Conservation (phyloP, 2,888 invertebrate genomes). For the Germaria angustata region DNA sequence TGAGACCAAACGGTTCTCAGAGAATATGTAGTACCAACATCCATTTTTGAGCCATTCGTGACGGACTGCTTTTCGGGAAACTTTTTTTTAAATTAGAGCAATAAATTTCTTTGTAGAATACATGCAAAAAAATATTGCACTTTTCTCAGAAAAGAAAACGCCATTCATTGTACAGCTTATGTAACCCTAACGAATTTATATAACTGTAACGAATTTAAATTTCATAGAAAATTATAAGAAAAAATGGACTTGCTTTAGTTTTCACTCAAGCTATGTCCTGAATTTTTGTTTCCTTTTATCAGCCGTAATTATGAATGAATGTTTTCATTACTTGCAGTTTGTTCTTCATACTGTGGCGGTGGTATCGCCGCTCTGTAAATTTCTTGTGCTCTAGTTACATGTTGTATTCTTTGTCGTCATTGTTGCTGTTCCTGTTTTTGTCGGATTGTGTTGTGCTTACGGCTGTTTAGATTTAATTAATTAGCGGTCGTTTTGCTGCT, state of each 20-base stretch:
- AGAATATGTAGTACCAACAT: too few relatives aligned
- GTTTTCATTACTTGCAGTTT: slow-evolving; percentile 22
- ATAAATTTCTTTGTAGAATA: too few relatives aligned
- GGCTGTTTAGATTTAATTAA: slow-evolving; percentile 63
- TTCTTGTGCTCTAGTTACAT: not conserved
- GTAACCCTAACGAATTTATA: too few relatives aligned
- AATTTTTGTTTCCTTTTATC: not conserved
- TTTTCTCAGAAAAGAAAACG: too few relatives aligned
- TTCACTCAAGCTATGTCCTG: not conserved
- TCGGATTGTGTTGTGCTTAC: slow-evolving; percentile 25
- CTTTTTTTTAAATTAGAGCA: too few relatives aligned
- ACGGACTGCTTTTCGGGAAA: too few relatives aligned
- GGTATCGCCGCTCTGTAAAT: not conserved
- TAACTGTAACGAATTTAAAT: not conserved
- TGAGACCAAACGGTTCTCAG: too few relatives aligned
- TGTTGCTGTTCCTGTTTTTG: not conserved
- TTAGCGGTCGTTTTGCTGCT: slow-evolving; percentile 45
- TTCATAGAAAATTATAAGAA: not conserved
- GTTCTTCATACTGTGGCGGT: not conserved
- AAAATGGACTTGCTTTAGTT: not conserved
- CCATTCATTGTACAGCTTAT: too few relatives aligned
- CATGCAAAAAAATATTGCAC: too few relatives aligned
- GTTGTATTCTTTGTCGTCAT: not conserved
- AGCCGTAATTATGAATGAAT: slow-evolving; percentile 14
- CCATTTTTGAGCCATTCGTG: too few relatives aligned